These are phyloP conservation scores for Tenthredo notha DNA, from an alignment of 2,888 invertebrate species.

Conservation along the genomic window DNA sequence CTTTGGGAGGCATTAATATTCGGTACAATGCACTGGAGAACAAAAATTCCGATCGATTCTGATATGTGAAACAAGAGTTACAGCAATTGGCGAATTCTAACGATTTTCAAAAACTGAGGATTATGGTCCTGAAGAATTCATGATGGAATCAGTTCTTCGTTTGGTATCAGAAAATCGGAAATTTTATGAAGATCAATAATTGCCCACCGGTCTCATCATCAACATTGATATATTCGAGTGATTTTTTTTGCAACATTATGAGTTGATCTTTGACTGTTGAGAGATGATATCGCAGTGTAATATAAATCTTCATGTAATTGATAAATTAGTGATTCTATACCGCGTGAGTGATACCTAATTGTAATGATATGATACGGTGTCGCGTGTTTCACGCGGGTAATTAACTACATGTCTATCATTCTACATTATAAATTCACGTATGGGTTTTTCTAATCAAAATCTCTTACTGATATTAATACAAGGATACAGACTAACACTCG, in stretches of 20 bases:
- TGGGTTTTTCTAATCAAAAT: neutral
- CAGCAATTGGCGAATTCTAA: neutral
- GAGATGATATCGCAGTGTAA: neutral
- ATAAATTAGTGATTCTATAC: slow-evolving; percentile 17
- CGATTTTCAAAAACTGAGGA: neutral
- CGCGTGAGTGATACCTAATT: slow-evolving; percentile 5
- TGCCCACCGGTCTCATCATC: neutral
- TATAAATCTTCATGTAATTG: neutral
- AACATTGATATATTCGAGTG: neutral
- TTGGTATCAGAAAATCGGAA: neutral
- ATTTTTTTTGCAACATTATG: neutral
- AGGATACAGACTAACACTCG: no score
- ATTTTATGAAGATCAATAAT: neutral
- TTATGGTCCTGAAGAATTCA: neutral
- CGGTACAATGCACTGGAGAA: neutral
- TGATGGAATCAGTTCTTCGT: neutral
- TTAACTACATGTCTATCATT: slow-evolving; percentile 5
- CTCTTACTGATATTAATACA: neutral
- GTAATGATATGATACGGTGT: slow-evolving; percentile 25
- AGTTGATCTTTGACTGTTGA: neutral
- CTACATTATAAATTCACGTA: neutral
- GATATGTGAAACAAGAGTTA: neutral
- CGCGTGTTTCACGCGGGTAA: slow-evolving; percentile 22
- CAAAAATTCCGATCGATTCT: neutral
- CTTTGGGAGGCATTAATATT: neutral